These are phyloP conservation scores for Paradisaea rubra DNA, from an alignment of 2,113 vertebrate genomes.

Conservation along the genomic window DNA sequence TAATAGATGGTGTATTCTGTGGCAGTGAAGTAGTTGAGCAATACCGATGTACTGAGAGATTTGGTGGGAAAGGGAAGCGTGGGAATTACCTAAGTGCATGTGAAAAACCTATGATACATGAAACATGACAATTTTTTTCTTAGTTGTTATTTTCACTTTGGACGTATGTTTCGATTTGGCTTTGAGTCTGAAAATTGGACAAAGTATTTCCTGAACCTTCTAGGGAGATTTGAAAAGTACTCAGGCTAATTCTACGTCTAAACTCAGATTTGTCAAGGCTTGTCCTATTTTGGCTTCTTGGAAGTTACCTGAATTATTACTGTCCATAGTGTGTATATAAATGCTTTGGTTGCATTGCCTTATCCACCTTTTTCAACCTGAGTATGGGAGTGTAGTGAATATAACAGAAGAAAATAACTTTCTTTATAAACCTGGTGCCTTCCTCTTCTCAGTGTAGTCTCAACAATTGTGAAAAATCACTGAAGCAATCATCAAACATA, in stretches of 20 bases:
- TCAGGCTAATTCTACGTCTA: neutral
- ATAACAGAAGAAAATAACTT: neutral
- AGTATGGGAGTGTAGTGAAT: neutral
- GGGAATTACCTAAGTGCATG: neutral
- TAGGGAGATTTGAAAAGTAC: neutral
- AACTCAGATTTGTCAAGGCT: neutral
- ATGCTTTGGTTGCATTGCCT: neutral
- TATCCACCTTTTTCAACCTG: neutral
- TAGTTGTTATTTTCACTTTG: neutral
- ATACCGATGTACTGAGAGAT: neutral
- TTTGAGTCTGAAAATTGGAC: neutral
- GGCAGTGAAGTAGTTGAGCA: neutral
- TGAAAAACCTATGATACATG: neutral
- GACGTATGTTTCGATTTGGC: neutral
- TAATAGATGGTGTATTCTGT: neutral
- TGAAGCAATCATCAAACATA: neutral
- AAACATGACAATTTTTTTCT: neutral
- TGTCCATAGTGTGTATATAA: neutral
- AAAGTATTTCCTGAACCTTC: neutral
- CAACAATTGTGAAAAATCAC: neutral
- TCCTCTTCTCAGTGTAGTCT: neutral
- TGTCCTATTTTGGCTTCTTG: neutral
- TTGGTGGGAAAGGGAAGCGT: neutral
- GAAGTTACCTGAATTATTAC: neutral
- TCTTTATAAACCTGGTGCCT: neutral